Evolutionary conservation across 1,140 invertebrate genomes (phyloP).

Genomic region (Sminthurides bifidus): DNA sequence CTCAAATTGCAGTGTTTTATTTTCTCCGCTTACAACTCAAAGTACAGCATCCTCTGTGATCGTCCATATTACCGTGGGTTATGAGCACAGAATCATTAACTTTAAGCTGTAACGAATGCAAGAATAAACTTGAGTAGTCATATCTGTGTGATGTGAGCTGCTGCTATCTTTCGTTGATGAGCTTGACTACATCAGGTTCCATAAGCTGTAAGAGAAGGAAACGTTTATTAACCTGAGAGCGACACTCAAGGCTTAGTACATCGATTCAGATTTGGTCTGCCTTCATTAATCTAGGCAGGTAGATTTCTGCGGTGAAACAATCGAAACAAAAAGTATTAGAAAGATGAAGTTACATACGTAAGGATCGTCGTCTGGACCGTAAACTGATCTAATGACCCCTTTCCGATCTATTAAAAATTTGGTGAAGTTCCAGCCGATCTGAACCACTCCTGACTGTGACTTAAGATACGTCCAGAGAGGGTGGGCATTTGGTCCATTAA

Average conservation of each 20-base stretch:
- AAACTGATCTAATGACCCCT: slow-evolving; percentile 69
- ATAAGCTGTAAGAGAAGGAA: not conserved
- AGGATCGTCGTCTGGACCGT: slow-evolving; percentile 63
- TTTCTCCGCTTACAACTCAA: no score
- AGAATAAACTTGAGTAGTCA: not conserved
- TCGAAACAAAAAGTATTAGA: not conserved
- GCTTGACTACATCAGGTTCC: not conserved
- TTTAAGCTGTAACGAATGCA: not conserved
- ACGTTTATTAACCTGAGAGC: not conserved
- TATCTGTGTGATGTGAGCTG: not conserved
- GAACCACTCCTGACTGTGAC: slow-evolving; percentile 52
- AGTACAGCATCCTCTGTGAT: no score
- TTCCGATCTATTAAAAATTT: slow-evolving; percentile 85
- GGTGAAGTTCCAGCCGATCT: slow-evolving; percentile 94
- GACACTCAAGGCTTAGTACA: not conserved
- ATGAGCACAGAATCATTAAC: not conserved
- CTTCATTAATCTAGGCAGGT: no score
- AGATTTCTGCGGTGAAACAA: no score
- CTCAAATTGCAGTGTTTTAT: no score
- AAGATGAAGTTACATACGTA: slow-evolving; percentile 1
- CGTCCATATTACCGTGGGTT: not conserved
- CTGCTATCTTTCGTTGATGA: not conserved
- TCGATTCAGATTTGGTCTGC: no score
- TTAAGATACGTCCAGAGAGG: slow-evolving; percentile 83
- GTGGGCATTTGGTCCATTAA: slow-evolving; percentile 72